A percentile compares a stretch with the other conserved stretches of the same genome.
phyloP scores from a whole-genome alignment of 2,113 vertebrate species.

The Daboia siamensis region DNA sequence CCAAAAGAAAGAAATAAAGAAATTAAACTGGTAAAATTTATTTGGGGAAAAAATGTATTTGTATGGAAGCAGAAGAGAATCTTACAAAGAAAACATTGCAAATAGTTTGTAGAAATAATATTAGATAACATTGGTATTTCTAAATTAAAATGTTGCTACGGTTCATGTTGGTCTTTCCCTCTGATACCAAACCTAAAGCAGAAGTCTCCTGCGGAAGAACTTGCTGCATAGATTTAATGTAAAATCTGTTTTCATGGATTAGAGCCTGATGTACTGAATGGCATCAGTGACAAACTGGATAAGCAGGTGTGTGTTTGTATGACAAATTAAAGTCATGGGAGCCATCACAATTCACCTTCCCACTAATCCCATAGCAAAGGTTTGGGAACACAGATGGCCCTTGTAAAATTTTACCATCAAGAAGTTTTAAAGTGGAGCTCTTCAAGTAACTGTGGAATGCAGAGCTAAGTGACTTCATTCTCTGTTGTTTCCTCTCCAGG shows the following conservation, averaged over 20 bases:
- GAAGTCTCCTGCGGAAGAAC: background rate
- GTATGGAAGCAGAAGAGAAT: background rate
- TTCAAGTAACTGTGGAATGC: constrained; percentile 1
- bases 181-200: background rate
- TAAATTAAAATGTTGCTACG: background rate
- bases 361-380: background rate
- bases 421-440: constrained; percentile 15
- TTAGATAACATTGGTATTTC: background rate
- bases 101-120: background rate
- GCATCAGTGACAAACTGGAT: constrained; percentile 51
- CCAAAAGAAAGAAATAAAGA: background rate
- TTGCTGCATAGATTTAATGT: background rate
- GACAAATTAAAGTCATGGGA: constrained; percentile 37
- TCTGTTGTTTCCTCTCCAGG: constrained; percentile 66
- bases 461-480: constrained; percentile 14
- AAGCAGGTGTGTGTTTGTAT: constrained; percentile 56
- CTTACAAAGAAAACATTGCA: background rate
- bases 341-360: constrained; percentile 21
- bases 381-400: constrained; percentile 6
- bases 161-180: background rate
- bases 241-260: background rate
- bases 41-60: background rate
- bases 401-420: constrained; percentile 25
- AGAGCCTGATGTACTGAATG: background rate
- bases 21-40: background rate